Percentiles rank a stretch among this genome's conserved stretches.
Evolutionary conservation across 2,888 invertebrate genomes (phyloP).

Genomic region (Alloplasta piceator): DNA sequence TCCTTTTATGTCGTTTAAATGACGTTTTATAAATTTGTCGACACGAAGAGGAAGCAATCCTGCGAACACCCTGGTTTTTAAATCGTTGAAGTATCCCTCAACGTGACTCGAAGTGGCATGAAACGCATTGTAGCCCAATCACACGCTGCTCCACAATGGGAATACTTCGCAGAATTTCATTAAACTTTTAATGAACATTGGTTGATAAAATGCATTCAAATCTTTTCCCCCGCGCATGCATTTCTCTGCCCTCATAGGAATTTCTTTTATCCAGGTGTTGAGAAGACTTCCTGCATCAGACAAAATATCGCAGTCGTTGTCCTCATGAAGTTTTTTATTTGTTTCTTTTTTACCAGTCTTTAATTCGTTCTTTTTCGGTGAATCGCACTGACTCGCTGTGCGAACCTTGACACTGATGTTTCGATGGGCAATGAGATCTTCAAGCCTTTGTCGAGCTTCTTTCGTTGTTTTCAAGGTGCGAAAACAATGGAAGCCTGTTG

Average conservation of each 20-base stretch:
- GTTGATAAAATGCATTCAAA: constrained; percentile 48
- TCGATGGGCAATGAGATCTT: constrained; percentile 40
- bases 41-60: background rate
- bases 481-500: too few relatives aligned
- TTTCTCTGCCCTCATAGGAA: constrained; percentile 2
- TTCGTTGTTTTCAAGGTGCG: background rate
- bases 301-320: too few relatives aligned
- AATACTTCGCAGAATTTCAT: constrained; percentile 16
- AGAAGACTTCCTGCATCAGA: background rate
- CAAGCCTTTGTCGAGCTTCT: constrained; percentile 43
- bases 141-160: constrained; percentile 23
- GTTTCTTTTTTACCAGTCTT: background rate
- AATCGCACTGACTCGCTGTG: too few relatives aligned
- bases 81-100: constrained; percentile 37
- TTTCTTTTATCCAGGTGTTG: background rate
- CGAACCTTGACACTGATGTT: background rate
- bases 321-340: too few relatives aligned
- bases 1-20: constrained; percentile 7
- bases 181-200: constrained; percentile 33
- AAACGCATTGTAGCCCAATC: background rate
- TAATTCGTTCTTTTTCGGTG: background rate
- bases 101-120: constrained; percentile 32
- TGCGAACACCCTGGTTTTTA: constrained; percentile 21
- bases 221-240: background rate
- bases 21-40: constrained; percentile 33